Base-by-base conservation (phyloP, 1,140 invertebrate genomes). In the Parasteatoda tepidariorum region DNA sequence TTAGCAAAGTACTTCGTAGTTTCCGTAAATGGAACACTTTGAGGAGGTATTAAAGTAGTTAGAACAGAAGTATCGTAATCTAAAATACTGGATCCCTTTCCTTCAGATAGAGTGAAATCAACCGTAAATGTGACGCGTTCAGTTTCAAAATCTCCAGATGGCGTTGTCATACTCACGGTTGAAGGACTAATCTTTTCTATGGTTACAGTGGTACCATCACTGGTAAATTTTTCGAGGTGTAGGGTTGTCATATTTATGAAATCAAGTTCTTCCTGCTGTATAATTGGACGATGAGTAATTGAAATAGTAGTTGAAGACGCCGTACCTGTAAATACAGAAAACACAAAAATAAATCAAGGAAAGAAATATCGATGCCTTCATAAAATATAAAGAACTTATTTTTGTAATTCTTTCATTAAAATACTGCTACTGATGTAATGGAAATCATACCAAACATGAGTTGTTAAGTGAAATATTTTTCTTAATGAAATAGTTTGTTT, bases 221-320 rank as follows among this genome's bases (percentile, higher is more conserved):
- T 38, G 22, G 78, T 81, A 30, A 81, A 81, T 22, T 81, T 81
- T 59, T 70, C 66, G 2, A 81, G 6, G 26, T 81, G 66, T 18
- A 59, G 64, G 28, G 66, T 81, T n/a, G 78, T 81, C n/a, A 41
- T 3, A n/a, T 81, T 81, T 7, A 81, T 6, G 66, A 70, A 81
- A 22, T 18, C 5, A 18, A 38, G 15, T 48, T 81, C 78, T 70
- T 81, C 22, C 22, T 81, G 78, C n/a, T 48, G 33, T 0, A 81
- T 55, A 9, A 66, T 22, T 18, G 59, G 15, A 31, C 28, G 33
- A 13, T 30, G 74, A 9, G 67, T 28, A 11, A 38, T 30, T 13
- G 62, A n/a, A 31, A 11, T 15, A 9, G 78, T 81, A 22, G 75
- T 79, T n/a, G 75, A 67, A 4, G 38, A 48, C 1, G 18, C 38